A percentile compares a stretch with the other conserved stretches of the same genome.
These are phyloP conservation scores for Palythoa caribaeorum DNA, from an alignment of 92 coral and sea anemone genomes.

Conservation along the genomic window DNA sequence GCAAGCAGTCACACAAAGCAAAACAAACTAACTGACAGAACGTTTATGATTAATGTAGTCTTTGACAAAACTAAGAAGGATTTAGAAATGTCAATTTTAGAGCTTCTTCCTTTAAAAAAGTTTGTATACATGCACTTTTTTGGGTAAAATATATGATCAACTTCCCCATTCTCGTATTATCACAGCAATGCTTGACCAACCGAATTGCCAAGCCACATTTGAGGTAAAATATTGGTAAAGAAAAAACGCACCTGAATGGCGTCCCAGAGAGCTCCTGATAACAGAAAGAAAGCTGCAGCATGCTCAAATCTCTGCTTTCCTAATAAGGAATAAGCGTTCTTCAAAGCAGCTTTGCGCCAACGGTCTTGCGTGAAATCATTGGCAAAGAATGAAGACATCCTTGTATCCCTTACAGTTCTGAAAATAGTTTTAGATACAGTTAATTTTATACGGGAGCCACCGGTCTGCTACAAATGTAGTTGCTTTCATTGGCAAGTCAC, in stretches of 20 bases:
- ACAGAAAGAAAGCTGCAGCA: conserved; percentile 96
- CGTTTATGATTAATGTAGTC: too few relatives aligned
- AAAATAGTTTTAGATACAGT: neutral
- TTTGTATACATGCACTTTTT: too few relatives aligned
- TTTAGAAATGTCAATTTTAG: too few relatives aligned
- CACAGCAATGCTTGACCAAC: neutral
- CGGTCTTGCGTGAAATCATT: conserved; percentile 89
- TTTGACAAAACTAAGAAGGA: too few relatives aligned
- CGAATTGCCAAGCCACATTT: neutral
- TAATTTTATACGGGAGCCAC: neutral
- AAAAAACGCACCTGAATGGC: conserved; percentile 79
- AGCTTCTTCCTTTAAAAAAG: too few relatives aligned
- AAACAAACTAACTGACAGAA: too few relatives aligned
- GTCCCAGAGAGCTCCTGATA: conserved; percentile 98
- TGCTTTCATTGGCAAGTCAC: too few relatives aligned
- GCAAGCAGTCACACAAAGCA: too few relatives aligned
- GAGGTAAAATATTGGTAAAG: neutral
- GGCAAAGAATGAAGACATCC: conserved; percentile 95
- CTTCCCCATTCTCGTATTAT: neutral
- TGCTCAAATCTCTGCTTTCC: conserved; percentile 99
- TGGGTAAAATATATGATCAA: too few relatives aligned
- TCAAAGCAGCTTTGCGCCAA: conserved; percentile 99
- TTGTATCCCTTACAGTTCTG: conserved; percentile 91
- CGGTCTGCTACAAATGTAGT: too few relatives aligned
- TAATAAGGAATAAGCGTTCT: conserved; percentile 94